Evolutionary conservation across 2,113 vertebrate species (phyloP).

Genomic region (Tor tambroides): DNA sequence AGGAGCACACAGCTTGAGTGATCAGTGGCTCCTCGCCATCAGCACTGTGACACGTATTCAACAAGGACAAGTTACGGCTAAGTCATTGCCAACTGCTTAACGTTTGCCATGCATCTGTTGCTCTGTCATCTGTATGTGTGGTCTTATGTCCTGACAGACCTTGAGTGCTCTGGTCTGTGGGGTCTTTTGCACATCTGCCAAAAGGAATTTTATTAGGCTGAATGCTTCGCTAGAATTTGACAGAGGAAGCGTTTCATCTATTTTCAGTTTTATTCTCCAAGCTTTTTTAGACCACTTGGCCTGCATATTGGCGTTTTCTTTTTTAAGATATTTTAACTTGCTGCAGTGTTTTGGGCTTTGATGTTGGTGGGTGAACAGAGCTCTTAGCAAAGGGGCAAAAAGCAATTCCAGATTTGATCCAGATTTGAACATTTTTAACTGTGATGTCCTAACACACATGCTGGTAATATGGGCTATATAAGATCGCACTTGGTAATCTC

Average conservation of each 20-base stretch:
- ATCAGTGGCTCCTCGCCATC: constrained; percentile 47
- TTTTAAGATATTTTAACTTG: constrained; percentile 44
- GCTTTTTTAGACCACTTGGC: constrained; percentile 27
- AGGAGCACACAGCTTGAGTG: constrained; percentile 38
- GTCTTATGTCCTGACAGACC: constrained; percentile 45
- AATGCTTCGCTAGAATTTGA: constrained; percentile 49
- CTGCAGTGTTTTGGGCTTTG: constrained; percentile 48
- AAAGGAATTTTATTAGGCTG: constrained; percentile 50
- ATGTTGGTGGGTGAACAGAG: constrained; percentile 46
- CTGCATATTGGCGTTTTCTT: constrained; percentile 45
- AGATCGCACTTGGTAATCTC: neutral
- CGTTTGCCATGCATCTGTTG: constrained; percentile 50
- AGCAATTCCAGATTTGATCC: constrained; percentile 49
- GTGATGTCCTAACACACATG: constrained; percentile 6
- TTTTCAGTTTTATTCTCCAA: constrained; percentile 52
- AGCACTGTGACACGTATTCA: constrained; percentile 26
- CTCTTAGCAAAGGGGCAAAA: constrained; percentile 46
- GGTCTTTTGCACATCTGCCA: constrained; percentile 49
- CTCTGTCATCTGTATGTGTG: constrained; percentile 36
- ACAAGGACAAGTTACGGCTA: constrained; percentile 41
- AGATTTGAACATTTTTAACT: constrained; percentile 26
- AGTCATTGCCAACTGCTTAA: constrained; percentile 51
- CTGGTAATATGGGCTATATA: neutral
- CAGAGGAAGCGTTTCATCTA: constrained; percentile 52
- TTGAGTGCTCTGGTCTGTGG: constrained; percentile 45